phyloP scores from a whole-genome alignment of 1,140 invertebrate species.

The Episyrphus balteatus region DNA sequence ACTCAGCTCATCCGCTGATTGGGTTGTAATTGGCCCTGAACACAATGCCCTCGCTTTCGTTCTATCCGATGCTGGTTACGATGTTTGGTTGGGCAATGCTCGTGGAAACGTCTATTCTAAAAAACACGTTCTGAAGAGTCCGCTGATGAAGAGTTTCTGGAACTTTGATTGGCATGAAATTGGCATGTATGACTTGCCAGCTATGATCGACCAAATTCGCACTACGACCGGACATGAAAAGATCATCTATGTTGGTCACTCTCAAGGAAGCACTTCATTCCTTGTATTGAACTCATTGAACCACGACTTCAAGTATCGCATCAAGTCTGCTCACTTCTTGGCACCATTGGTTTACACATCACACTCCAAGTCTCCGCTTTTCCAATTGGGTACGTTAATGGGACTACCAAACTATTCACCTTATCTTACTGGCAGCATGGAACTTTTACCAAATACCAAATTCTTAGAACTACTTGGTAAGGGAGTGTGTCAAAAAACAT shows the following conservation, averaged over 20 bases:
- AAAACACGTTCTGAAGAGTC: conserved; percentile 39
- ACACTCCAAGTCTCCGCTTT: conserved; percentile 18
- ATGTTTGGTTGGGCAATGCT: conserved; percentile 50
- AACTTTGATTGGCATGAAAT: conserved; percentile 54
- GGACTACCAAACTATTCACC: too few relatives aligned
- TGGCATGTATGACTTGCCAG: conserved; percentile 45
- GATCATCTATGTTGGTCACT: conserved; percentile 49
- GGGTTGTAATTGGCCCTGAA: conserved; percentile 26
- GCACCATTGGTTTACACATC: conserved; percentile 43
- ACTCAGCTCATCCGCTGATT: conserved; percentile 26
- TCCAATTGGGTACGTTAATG: too few relatives aligned
- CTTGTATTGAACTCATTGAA: conserved; percentile 44
- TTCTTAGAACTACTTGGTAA: too few relatives aligned
- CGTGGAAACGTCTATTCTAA: conserved; percentile 54
- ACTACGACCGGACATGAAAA: conserved; percentile 36
- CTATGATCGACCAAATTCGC: conserved; percentile 44
- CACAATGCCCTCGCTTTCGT: conserved; percentile 40
- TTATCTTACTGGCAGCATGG: too few relatives aligned
- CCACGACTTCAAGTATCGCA: conserved; percentile 51
- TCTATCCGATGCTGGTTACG: conserved; percentile 54
- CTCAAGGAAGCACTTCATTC: conserved; percentile 33
- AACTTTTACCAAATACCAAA: too few relatives aligned
- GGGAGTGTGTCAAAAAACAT: too few relatives aligned
- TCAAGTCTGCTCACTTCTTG: conserved; percentile 47
- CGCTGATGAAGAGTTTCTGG: conserved; percentile 42